Evolutionary conservation across 1,140 invertebrate species (phyloP).

Genomic region (Ladona fulva): DNA sequence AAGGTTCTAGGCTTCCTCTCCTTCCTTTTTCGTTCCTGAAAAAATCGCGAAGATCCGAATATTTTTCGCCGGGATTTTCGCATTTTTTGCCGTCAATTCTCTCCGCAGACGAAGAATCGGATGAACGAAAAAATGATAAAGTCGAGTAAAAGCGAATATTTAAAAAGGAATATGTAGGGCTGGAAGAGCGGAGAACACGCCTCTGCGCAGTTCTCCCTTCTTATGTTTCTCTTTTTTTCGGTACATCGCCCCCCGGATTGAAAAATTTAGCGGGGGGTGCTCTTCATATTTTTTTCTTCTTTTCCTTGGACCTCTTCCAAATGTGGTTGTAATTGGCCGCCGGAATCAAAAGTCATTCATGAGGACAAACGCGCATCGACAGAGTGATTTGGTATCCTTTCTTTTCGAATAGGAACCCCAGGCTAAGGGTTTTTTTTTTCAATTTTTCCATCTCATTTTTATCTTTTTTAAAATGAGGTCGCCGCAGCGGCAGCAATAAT

Average conservation of each 20-base stretch:
- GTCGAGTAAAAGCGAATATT: no score
- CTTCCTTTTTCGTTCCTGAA: no score
- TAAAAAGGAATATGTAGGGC: not conserved
- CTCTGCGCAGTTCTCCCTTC: not conserved
- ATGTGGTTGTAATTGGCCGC: constrained; percentile 7
- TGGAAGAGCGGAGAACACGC: not conserved
- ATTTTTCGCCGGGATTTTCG: no score
- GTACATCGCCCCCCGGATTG: not conserved
- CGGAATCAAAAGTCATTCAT: constrained; percentile 1
- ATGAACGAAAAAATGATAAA: no score
- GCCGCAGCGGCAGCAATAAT: no score
- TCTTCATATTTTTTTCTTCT: not conserved
- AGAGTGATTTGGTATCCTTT: constrained; percentile 9
- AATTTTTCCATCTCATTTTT: no score
- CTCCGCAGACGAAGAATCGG: no score
- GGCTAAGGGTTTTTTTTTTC: not conserved
- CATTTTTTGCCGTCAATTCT: no score
- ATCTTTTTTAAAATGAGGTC: no score
- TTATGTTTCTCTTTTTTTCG: not conserved
- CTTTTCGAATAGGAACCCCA: not conserved
- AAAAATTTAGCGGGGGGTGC: not conserved
- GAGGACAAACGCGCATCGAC: not conserved
- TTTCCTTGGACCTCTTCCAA: not conserved
- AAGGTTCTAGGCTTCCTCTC: no score
- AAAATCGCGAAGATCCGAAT: no score